Conservation (phyloP, 2,113 vertebrate species). For the Kryptolebias marmoratus region DNA sequence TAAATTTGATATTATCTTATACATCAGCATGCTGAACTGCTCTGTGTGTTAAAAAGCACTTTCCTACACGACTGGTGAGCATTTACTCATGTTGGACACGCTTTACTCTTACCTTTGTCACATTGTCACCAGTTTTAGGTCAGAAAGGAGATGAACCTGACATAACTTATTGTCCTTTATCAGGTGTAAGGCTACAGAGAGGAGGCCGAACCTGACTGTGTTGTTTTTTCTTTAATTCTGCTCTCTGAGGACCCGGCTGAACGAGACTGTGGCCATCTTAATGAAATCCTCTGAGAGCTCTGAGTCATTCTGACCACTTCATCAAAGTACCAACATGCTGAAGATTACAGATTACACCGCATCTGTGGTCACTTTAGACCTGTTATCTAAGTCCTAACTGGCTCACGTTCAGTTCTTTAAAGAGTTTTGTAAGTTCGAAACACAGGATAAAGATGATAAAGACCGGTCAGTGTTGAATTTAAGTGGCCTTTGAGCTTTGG, state of each 20-base stretch:
- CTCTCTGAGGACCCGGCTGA: slow-evolving; percentile 6
- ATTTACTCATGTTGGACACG: not conserved
- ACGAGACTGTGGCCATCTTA: slow-evolving; percentile 12
- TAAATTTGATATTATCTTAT: no score
- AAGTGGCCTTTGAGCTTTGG: not conserved
- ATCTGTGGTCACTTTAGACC: not conserved
- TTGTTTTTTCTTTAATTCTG: not conserved
- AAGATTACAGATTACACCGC: not conserved
- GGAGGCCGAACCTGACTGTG: not conserved
- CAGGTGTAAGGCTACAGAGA: not conserved
- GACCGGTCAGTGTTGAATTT: not conserved
- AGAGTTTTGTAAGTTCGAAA: no score
- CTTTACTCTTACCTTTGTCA: no score
- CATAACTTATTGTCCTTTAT: not conserved
- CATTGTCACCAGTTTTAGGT: not conserved
- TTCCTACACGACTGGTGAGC: no score
- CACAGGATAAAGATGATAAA: not conserved
- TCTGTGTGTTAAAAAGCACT: no score
- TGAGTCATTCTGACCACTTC: slow-evolving; percentile 10
- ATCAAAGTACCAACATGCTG: not conserved
- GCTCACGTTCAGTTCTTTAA: no score
- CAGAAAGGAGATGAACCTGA: not conserved
- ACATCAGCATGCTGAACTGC: no score
- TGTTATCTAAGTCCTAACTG: no score
- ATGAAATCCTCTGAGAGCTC: slow-evolving; percentile 48